Percentiles rank a stretch among this genome's conserved stretches.
phyloP scores from a whole-genome alignment of 1,140 invertebrate genomes.

The Saccostrea glomerata region DNA sequence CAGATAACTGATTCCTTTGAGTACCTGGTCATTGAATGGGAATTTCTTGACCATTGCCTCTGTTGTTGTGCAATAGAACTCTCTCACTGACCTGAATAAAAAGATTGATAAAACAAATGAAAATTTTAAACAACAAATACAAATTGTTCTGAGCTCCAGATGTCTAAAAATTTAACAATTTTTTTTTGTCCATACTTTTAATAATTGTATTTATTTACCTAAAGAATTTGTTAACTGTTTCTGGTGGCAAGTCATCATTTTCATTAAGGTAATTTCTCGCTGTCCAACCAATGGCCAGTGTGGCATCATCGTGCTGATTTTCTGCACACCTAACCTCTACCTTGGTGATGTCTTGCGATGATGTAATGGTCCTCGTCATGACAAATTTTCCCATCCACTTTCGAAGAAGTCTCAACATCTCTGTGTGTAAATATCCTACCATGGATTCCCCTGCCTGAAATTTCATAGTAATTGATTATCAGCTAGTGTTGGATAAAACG shows the following conservation, averaged over 20 bases:
- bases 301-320: constrained; percentile 37
- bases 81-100: neutral
- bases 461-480: too few relatives aligned
- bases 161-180: neutral
- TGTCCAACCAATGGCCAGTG: constrained; percentile 26
- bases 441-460: too few relatives aligned
- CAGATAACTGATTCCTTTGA: neutral
- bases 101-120: too few relatives aligned
- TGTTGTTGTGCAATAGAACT: constrained; percentile 12
- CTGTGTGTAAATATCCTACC: too few relatives aligned
- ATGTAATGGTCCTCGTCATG: neutral
- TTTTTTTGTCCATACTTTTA: neutral
- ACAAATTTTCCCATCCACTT: constrained; percentile 21
- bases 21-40: too few relatives aligned
- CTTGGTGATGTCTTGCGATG: neutral
- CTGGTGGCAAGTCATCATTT: neutral
- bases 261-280: constrained; percentile 34
- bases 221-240: neutral
- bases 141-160: neutral
- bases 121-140: too few relatives aligned
- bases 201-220: neutral
- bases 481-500: too few relatives aligned
- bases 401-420: too few relatives aligned
- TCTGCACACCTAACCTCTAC: neutral
- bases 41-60: constrained; percentile 12